These are phyloP conservation scores for Agriotes lineatus DNA, from an alignment of 2,888 invertebrate species.

Conservation along the genomic window DNA sequence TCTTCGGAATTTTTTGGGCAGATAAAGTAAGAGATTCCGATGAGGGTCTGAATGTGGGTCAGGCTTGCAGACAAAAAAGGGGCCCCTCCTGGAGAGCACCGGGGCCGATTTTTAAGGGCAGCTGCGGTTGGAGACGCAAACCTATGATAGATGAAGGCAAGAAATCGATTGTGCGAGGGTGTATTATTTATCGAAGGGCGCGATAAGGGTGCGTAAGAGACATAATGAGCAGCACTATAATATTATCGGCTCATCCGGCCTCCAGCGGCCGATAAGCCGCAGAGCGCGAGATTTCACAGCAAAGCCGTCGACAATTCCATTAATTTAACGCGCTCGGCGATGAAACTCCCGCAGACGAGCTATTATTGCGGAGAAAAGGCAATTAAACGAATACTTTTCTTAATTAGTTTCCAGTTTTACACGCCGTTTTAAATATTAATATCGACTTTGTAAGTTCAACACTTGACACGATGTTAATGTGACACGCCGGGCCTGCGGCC, in stretches of 20 bases:
- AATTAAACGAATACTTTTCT: slow-evolving; percentile 65
- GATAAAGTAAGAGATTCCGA: not conserved
- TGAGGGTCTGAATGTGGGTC: slow-evolving; percentile 8
- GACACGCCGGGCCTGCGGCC: slow-evolving; percentile 33
- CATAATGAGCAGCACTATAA: slow-evolving; percentile 57
- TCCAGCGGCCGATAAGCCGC: slow-evolving; percentile 60
- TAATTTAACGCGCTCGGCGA: slow-evolving; percentile 63
- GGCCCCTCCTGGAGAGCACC: not conserved
- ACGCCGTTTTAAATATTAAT: slow-evolving; percentile 61
- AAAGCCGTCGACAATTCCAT: slow-evolving; percentile 64
- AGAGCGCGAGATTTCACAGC: slow-evolving; percentile 61
- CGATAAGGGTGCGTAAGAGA: slow-evolving; percentile 53
- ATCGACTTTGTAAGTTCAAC: slow-evolving; percentile 51
- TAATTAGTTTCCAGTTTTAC: slow-evolving; percentile 65
- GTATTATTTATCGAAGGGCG: slow-evolving; percentile 54
- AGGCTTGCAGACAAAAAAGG: not conserved
- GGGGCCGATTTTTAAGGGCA: slow-evolving; percentile 14
- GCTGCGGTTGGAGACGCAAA: slow-evolving; percentile 2
- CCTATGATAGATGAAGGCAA: slow-evolving; percentile 37
- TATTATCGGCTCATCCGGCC: slow-evolving; percentile 59
- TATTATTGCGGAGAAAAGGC: slow-evolving; percentile 60
- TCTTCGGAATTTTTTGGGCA: not conserved
- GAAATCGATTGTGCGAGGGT: slow-evolving; percentile 43
- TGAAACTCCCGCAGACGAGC: slow-evolving; percentile 61
- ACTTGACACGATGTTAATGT: slow-evolving; percentile 43